Evolutionary conservation across 2,113 vertebrate genomes (phyloP).

Genomic region (Edolisoma coerulescens): DNA sequence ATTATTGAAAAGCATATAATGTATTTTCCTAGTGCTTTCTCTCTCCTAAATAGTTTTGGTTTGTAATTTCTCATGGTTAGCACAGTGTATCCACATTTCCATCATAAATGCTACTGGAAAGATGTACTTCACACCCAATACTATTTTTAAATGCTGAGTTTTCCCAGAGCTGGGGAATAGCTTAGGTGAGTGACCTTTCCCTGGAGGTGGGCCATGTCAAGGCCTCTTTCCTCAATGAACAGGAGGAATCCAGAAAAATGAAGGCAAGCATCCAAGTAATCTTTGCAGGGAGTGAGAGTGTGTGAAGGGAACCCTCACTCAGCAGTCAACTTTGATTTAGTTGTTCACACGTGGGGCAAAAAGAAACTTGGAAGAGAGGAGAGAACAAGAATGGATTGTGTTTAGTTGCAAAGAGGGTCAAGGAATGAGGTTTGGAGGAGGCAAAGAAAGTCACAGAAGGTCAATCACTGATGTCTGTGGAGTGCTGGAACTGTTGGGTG

Average conservation of each 20-base stretch:
- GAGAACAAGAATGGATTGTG: not conserved
- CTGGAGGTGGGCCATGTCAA: not conserved
- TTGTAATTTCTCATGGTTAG: not conserved
- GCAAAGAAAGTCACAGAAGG: not conserved
- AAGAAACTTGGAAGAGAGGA: not conserved
- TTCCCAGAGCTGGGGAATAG: not conserved
- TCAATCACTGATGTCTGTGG: not conserved
- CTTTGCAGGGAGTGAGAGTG: not conserved
- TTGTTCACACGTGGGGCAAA: not conserved
- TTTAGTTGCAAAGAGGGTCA: not conserved
- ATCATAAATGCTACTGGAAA: not conserved
- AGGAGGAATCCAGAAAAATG: not conserved
- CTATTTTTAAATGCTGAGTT: not conserved
- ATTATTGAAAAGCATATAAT: not conserved
- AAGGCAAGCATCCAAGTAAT: not conserved
- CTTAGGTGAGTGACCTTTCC: not conserved
- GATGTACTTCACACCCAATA: not conserved
- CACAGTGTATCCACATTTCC: rapidly evolving
- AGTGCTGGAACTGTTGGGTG: not conserved
- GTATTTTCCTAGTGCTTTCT: not conserved
- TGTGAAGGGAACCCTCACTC: not conserved
- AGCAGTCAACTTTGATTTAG: not conserved
- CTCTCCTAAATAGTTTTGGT: not conserved
- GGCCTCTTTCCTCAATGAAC: not conserved
- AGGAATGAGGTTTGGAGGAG: not conserved